phyloP scores from a whole-genome alignment of 2,888 invertebrate genomes.

The Apodemia duryi region DNA sequence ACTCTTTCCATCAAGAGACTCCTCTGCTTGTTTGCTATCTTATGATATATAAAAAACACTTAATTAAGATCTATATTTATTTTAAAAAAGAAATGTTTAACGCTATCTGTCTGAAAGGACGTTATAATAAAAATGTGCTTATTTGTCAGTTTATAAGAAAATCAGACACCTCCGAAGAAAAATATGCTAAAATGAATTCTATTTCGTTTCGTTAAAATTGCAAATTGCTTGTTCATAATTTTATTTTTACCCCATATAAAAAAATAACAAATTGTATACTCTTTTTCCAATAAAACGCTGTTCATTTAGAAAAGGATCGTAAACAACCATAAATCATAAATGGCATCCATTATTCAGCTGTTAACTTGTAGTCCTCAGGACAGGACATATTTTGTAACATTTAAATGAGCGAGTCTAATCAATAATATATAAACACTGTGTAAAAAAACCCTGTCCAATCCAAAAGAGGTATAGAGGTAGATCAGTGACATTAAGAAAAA shows the following conservation, averaged over 20 bases:
- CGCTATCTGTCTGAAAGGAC: background rate
- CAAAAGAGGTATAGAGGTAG: too few species aligned
- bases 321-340: conserved; percentile 15
- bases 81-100: background rate
- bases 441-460: too few species aligned
- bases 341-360: conserved; percentile 2
- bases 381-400: background rate
- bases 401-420: too few species aligned
- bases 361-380: background rate
- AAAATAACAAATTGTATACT: conserved; percentile 14
- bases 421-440: too few species aligned
- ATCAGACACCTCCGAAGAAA: conserved; percentile 10
- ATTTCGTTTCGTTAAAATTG: background rate
- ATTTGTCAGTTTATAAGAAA: conserved; percentile 15
- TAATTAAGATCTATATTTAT: too few species aligned
- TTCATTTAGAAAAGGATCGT: conserved; percentile 14
- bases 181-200: background rate
- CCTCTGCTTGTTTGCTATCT: too few species aligned
- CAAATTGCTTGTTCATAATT: background rate
- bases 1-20: too few species aligned
- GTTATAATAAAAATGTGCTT: conserved; percentile 12
- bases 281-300: conserved; percentile 11
- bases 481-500: too few species aligned
- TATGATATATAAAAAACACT: too few species aligned
- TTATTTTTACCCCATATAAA: conserved; percentile 1